Base-by-base conservation (phyloP, 2,888 invertebrate species). In the Melinaea menophilus region DNA sequence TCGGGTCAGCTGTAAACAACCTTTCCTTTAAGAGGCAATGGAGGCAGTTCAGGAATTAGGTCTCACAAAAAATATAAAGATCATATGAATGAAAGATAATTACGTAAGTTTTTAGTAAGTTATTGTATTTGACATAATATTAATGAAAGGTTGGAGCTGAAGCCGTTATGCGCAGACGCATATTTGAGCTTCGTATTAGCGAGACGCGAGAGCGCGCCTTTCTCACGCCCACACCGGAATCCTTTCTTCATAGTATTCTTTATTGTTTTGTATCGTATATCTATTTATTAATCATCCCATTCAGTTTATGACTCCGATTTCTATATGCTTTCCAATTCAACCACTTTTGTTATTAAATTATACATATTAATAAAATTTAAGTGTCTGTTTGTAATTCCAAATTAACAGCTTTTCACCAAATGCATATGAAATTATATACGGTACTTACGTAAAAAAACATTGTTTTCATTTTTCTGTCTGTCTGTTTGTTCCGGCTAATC, bases 141-240 rank as follows among this genome's bases (percentile, higher is more conserved):
- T 58, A 61, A 63, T 63, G 31, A 35, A 58, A 56, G 62, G 54
- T 48, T 41, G 22, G 58, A 47, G 60, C 63, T 63, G 67, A 62
- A 70, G 67, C 63, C 61, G 65, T 64, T 63, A 62, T 55, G 70
- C 63, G 71, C 70, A 68, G 69, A 68, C 74, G 63, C 79, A 79
- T 89, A 86, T 89, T 87, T 89, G 85, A 75, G 72, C 74, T 73
- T 74, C 73, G 74, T 79, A 82, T 89, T 89, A 89, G 82, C 84
- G 75, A 51, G 75, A 73, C 62, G 69, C 79, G 73, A 79, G 82
- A 79, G 79, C 82, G 75, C 76, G 70, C 73, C 79, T 80, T 86
- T 88, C 88, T 79, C 88, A 87, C 89, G 87, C 88, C 88, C 86
- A 87, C 84, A 71, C 67, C 64, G 64, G 61, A 66, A 64, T 71